These are phyloP conservation scores for Acipenser transmontanus DNA, from an alignment of 2,797 vertebrate genomes.

Conservation along the genomic window DNA sequence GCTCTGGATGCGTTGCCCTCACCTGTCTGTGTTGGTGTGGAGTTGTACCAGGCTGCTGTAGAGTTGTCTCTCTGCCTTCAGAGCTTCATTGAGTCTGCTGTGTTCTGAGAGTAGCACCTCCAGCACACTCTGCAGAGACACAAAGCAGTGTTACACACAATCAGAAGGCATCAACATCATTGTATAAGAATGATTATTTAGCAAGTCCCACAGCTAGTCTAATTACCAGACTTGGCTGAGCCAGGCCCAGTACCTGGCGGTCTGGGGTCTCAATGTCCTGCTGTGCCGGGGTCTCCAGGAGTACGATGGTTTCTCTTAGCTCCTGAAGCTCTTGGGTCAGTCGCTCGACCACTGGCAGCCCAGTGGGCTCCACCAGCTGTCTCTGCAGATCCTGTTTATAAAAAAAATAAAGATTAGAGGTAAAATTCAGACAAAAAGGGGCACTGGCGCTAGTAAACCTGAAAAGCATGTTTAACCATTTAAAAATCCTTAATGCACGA, in stretches of 20 bases:
- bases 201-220: too few species aligned
- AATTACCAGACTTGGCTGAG: too few species aligned
- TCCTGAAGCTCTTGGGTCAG: constrained; percentile 75
- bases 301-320: constrained; percentile 64
- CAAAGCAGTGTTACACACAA: not conserved
- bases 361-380: constrained; percentile 73
- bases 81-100: constrained; percentile 75
- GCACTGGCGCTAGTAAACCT: too few species aligned
- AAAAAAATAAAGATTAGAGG: not conserved
- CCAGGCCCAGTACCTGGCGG: constrained; percentile 58
- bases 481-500: too few species aligned
- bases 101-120: constrained; percentile 79
- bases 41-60: constrained; percentile 77
- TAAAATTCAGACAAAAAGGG: too few species aligned
- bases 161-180: too few species aligned
- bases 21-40: constrained; percentile 72
- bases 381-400: constrained; percentile 71
- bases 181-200: too few species aligned
- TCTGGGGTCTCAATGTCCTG: constrained; percentile 46
- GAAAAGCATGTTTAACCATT: too few species aligned
- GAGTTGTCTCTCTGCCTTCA: constrained; percentile 79
- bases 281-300: constrained; percentile 33
- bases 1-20: constrained; percentile 17
- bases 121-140: constrained; percentile 58
- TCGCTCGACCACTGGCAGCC: constrained; percentile 67